These are phyloP conservation scores for Aphodius granarius DNA, from an alignment of 2,888 invertebrate species.

Conservation along the genomic window DNA sequence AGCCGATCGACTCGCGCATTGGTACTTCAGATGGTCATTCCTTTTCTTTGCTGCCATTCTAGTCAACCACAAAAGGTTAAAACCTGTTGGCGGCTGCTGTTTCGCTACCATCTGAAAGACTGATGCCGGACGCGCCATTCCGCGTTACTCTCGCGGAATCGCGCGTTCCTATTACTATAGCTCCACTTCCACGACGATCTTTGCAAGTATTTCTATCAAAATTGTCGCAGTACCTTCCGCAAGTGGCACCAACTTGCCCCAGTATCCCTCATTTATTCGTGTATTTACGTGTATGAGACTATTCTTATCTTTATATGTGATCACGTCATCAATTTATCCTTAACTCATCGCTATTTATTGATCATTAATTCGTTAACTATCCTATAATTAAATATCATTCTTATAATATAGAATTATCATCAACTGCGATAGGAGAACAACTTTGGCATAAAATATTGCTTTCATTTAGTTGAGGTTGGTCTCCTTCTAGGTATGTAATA, in stretches of 20 bases:
- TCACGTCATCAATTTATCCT: neutral
- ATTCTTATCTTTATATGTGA: neutral
- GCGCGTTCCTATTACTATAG: constrained; percentile 46
- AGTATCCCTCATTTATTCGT: neutral
- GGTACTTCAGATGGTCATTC: constrained; percentile 26
- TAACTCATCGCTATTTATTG: neutral
- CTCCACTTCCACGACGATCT: neutral
- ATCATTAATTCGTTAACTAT: too few relatives aligned
- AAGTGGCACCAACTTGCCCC: constrained; percentile 32
- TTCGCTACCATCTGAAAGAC: constrained; percentile 27
- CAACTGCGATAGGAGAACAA: too few relatives aligned
- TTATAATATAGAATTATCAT: neutral
- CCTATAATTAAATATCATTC: too few relatives aligned
- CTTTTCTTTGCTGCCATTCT: constrained; percentile 23
- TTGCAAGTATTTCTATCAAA: neutral
- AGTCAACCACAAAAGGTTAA: constrained; percentile 24
- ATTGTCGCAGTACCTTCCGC: constrained; percentile 21
- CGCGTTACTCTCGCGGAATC: constrained; percentile 38
- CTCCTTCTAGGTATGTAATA: neutral
- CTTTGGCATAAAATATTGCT: too few relatives aligned
- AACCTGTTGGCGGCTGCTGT: constrained; percentile 13
- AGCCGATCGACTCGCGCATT: constrained; percentile 16
- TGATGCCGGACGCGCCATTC: constrained; percentile 40
- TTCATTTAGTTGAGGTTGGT: too few relatives aligned
- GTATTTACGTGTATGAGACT: neutral